Evolutionary conservation across 2,113 vertebrate species (phyloP).

Genomic region (Bothrops jararaca): DNA sequence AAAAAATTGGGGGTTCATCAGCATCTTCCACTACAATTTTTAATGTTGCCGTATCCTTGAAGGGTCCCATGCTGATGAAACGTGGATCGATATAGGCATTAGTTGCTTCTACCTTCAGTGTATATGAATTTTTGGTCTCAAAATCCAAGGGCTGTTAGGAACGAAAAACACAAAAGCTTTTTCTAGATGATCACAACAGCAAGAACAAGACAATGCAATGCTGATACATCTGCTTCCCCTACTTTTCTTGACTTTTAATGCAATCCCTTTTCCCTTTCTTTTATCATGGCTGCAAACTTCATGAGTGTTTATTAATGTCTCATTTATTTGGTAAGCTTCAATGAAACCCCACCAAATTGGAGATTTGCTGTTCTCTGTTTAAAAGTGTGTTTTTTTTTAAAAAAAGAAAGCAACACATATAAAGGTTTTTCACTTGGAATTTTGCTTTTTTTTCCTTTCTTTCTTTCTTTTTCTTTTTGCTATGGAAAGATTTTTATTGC

Average conservation of each 20-base stretch:
- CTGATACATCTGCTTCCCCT: conserved; percentile 64
- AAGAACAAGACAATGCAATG: conserved; percentile 63
- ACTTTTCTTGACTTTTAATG: conserved; percentile 59
- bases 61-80: conserved; percentile 80
- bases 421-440: conserved; percentile 47
- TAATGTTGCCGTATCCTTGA: conserved; percentile 90
- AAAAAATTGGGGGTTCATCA: conserved; percentile 92
- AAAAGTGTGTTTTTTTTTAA: conserved; percentile 24
- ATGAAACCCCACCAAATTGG: conserved; percentile 33
- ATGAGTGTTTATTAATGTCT: conserved; percentile 58
- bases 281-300: conserved; percentile 55
- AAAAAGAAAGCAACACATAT: conserved; percentile 29
- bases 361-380: conserved; percentile 49
- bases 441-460: conserved; percentile 60
- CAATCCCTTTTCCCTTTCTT: conserved; percentile 47
- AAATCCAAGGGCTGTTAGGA: conserved; percentile 89
- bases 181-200: conserved; percentile 66
- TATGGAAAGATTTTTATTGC: conserved; percentile 61
- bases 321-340: conserved; percentile 59
- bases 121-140: conserved; percentile 90
- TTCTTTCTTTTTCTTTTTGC: conserved; percentile 40
- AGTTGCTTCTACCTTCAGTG: conserved; percentile 89
- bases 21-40: conserved; percentile 90
- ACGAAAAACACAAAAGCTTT: conserved; percentile 72
- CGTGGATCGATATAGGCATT: conserved; percentile 85